These are phyloP conservation scores for Ammospiza caudacuta DNA, from an alignment of 2,113 vertebrate species.

Conservation along the genomic window DNA sequence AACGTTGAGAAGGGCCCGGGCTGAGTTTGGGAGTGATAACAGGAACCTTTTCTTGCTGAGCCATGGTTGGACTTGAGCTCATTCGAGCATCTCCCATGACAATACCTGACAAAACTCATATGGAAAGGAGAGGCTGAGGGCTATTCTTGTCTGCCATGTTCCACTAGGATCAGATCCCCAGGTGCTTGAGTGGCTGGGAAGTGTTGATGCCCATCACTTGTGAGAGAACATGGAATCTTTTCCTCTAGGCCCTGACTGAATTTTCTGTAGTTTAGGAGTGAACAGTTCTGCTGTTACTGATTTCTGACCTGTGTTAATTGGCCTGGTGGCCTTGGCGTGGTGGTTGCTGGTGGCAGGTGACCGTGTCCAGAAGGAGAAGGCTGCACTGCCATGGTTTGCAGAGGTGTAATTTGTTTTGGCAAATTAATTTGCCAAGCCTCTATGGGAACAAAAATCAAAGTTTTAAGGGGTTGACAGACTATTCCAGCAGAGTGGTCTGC, in stretches of 20 bases:
- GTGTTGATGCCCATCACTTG: not conserved
- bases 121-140: not conserved
- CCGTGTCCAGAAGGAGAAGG: not conserved
- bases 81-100: not conserved
- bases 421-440: not conserved
- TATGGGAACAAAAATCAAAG: not conserved
- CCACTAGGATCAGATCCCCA: not conserved
- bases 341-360: not conserved
- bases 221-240: not conserved
- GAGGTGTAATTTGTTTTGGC: not conserved
- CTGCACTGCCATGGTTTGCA: not conserved
- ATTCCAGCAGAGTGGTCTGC: not conserved
- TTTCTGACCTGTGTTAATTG: not conserved
- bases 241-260: not conserved
- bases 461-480: not conserved
- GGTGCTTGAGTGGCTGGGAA: not conserved
- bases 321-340: not conserved
- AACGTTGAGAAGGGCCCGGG: conserved; percentile 59
- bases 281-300: not conserved
- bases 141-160: not conserved
- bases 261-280: not conserved
- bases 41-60: conserved; percentile 33
- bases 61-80: not conserved
- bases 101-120: not conserved
- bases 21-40: conserved; percentile 45